Evolutionary conservation across 2,113 vertebrate species (phyloP), one percentile per base, ranked within the genome.

Genomic region (Heterochromis multidens): DNA sequence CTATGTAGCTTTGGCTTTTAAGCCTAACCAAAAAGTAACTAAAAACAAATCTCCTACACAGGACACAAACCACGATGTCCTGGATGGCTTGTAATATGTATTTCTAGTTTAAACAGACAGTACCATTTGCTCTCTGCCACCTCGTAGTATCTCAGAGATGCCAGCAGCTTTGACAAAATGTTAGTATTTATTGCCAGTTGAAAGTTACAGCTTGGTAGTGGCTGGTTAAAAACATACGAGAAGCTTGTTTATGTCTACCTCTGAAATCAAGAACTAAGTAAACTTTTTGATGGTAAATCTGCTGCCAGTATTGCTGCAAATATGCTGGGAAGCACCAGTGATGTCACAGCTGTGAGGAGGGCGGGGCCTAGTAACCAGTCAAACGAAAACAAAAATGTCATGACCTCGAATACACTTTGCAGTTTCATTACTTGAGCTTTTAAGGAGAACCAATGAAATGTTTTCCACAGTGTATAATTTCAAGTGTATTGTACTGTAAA

Each of bases 401-500:
- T 89, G 78, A 83, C 77, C 61, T 81, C 49, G 10, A 49, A 86
- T 6, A 23, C 25, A 29, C 7, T 80, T 84, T 25, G 57, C 79
- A 70, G 61, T 85, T 88, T 79, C 4, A 81, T 86, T 83, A 86
- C 82, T 88, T 92, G 84, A 63, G 74, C 85, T 89, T 91, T 87
- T 85, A 87, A 89, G 87, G 57, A 49, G 83, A 93, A 91, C 85
- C 81, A 79, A 87, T 87, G 85, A 84, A 70, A 54, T 74, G 88
- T 88, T 87, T 81, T 90, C 81, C 23, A 84, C 89, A 88, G 88
- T 87, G 88, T 85, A 65, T 76, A 85, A 93, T 90, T 83, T 87
- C 90, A 88, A 84, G 83, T 91, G 91, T 94, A 88, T 87, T 92
- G 91, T 95, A 94, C 92, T 91, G 92, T 94, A 92, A 92, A 90